phyloP scores from a whole-genome alignment of 1,140 invertebrate species.

The Scaptodrosophila lebanonensis region DNA sequence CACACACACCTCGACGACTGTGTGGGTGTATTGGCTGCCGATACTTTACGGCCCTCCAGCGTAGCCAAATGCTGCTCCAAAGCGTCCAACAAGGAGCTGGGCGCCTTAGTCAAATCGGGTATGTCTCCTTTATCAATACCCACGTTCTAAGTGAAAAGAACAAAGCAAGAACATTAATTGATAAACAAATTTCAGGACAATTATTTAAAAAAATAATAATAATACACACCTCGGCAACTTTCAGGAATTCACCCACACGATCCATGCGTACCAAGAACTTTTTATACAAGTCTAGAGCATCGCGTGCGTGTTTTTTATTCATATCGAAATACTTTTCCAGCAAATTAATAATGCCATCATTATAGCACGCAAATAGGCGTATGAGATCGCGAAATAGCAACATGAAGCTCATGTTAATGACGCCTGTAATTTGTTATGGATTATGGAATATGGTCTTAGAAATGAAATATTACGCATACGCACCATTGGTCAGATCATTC shows the following conservation, averaged over 20 bases:
- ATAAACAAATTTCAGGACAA: too few relatives aligned
- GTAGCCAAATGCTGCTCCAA: constrained; percentile 96
- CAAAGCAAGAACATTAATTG: background rate
- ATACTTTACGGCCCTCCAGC: constrained; percentile 94
- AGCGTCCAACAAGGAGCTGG: constrained; percentile 97
- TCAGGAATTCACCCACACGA: constrained; percentile 98
- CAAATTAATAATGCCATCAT: constrained; percentile 99
- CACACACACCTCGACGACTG: constrained; percentile 85
- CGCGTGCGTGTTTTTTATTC: constrained; percentile 99
- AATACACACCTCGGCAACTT: constrained; percentile 90
- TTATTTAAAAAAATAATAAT: background rate
- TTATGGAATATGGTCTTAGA: background rate
- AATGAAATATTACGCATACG: background rate
- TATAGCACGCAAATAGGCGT: constrained; percentile 99
- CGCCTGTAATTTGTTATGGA: constrained; percentile 71
- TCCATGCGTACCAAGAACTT: constrained; percentile 99
- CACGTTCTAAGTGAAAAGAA: constrained; percentile 87
- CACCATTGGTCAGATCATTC: constrained; percentile 96
- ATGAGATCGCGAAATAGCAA: constrained; percentile 99
- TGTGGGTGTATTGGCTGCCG: constrained; percentile 89
- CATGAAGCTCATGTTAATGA: constrained; percentile 99
- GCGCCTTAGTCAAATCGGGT: constrained; percentile 99
- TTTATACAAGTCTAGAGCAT: constrained; percentile 99
- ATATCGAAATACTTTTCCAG: constrained; percentile 99
- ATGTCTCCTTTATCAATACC: constrained; percentile 99